These are phyloP conservation scores for Lepus europaeus DNA, from an alignment of 2,113 vertebrate genomes.

Conservation along the genomic window DNA sequence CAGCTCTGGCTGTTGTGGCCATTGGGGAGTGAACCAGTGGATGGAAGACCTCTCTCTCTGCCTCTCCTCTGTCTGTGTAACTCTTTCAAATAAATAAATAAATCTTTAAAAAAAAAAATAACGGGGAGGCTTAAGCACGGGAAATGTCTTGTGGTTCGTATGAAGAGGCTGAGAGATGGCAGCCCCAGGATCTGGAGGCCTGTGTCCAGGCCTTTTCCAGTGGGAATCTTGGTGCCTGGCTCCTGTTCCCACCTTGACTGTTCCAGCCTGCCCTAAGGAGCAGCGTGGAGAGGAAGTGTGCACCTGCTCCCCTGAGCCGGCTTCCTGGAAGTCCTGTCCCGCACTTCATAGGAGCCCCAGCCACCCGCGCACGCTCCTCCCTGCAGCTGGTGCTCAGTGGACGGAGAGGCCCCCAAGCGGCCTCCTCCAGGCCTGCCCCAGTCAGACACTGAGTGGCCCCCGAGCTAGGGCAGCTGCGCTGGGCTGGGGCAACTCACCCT, in stretches of 20 bases:
- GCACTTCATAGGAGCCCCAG: no score
- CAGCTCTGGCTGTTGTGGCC: no score
- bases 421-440: neutral
- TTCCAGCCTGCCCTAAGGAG: neutral
- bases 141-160: neutral
- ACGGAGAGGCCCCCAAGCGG: neutral
- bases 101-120: neutral
- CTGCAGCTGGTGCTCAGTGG: no score
- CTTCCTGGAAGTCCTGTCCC: neutral
- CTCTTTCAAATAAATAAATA: no score
- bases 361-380: no score
- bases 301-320: neutral
- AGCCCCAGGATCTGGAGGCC: neutral
- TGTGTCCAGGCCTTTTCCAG: neutral
- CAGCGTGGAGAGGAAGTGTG: neutral
- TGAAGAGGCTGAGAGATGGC: neutral
- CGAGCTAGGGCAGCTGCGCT: neutral
- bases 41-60: no score
- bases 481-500: neutral
- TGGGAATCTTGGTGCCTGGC: rapidly evolving
- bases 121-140: neutral
- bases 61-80: no score
- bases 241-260: rapidly evolving
- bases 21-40: no score
- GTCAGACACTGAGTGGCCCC: no score